These are phyloP conservation scores for Catostomus latipinnis DNA, from an alignment of 2,797 vertebrate species.

Conservation along the genomic window DNA sequence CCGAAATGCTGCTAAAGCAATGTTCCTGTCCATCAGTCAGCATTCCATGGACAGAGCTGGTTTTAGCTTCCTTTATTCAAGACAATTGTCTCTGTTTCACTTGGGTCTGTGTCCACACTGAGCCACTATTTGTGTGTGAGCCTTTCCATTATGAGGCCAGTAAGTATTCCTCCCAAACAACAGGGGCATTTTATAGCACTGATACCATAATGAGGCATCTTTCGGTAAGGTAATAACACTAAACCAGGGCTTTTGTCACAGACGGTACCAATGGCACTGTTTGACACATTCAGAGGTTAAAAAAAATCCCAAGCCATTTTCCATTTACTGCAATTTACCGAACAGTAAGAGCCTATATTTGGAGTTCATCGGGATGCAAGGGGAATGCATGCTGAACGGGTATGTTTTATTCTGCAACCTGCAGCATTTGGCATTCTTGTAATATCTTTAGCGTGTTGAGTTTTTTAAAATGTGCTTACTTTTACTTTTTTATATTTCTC, in stretches of 20 bases:
- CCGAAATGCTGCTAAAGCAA: slow-evolving; percentile 54
- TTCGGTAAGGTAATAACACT: slow-evolving; percentile 58
- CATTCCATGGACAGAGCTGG: slow-evolving; percentile 70
- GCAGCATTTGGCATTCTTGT: not conserved
- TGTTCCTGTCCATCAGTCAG: slow-evolving; percentile 69
- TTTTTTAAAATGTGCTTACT: not conserved
- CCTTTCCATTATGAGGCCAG: slow-evolving; percentile 66
- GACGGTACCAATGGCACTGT: slow-evolving; percentile 41
- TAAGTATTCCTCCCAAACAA: slow-evolving; percentile 67
- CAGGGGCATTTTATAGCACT: slow-evolving; percentile 52
- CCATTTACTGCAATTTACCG: slow-evolving; percentile 40
- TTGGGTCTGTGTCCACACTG: slow-evolving; percentile 67
- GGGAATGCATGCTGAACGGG: slow-evolving; percentile 4
- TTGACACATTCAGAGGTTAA: slow-evolving; percentile 48
- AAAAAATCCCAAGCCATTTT: slow-evolving; percentile 43
- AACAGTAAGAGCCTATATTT: slow-evolving; percentile 54
- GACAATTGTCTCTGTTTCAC: slow-evolving; percentile 68
- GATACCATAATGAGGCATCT: slow-evolving; percentile 59
- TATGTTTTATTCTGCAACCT: slow-evolving; percentile 24
- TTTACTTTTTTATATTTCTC: no score
- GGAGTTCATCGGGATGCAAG: not conserved
- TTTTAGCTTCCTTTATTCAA: slow-evolving; percentile 57
- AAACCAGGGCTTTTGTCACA: slow-evolving; percentile 61
- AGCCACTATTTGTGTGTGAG: slow-evolving; percentile 29
- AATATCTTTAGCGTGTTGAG: not conserved